phyloP scores from a whole-genome alignment of 2,888 invertebrate genomes.

The Branchinecta sandiegonensis region DNA sequence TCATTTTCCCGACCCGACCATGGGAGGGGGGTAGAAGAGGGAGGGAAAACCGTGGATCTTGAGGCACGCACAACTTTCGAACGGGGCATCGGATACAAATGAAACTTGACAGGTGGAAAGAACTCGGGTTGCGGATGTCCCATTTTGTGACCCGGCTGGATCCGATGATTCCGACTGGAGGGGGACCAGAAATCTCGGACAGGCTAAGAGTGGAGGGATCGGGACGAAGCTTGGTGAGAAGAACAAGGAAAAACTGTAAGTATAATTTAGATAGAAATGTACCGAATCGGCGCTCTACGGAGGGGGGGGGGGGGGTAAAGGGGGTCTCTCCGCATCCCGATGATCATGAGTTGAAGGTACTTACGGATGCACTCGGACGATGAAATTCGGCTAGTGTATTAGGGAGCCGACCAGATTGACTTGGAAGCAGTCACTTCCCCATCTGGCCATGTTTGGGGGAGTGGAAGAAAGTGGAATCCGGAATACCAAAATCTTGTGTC shows the following conservation, averaged over 20 bases:
- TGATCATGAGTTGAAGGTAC: no score
- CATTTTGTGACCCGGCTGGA: no score
- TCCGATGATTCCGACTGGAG: not conserved
- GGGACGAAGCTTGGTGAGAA: not conserved
- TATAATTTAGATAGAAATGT: not conserved
- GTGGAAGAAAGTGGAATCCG: not conserved
- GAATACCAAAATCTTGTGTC: no score
- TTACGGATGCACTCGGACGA: not conserved
- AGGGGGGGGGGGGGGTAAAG: not conserved
- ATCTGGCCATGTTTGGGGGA: not conserved
- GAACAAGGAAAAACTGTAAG: not conserved
- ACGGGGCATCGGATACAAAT: not conserved
- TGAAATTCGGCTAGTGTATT: not conserved
- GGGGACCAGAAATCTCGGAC: not conserved
- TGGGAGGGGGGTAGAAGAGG: not conserved
- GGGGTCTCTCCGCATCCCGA: no score
- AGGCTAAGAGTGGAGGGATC: slow-evolving; percentile 1
- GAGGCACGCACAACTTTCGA: not conserved
- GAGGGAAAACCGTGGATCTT: not conserved
- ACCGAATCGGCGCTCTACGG: not conserved
- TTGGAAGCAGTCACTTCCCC: not conserved
- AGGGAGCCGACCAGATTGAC: not conserved
- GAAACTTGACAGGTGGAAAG: slow-evolving; percentile 1
- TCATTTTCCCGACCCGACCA: not conserved
- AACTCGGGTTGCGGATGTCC: not conserved